Percentiles rank a stretch among this genome's conserved stretches.
phyloP scores from a whole-genome alignment of 2,888 invertebrate genomes.

The Lapara coniferarum region DNA sequence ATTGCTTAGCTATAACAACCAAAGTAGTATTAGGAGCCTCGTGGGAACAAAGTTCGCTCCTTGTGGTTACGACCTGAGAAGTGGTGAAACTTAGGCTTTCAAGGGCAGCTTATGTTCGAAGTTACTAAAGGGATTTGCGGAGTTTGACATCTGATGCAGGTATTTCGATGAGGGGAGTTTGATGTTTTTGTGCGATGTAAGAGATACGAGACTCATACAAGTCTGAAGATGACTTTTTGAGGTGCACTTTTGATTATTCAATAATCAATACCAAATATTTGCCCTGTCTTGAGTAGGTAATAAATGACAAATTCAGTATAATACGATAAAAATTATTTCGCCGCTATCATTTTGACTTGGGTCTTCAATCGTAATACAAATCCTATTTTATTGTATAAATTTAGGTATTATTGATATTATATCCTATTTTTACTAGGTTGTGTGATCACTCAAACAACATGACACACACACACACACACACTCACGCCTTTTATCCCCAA shows the following conservation, averaged over 20 bases:
- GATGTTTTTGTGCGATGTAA: background rate
- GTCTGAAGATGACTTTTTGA: background rate
- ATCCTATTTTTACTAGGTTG: too few relatives aligned
- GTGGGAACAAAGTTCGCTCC: slow-evolving; percentile 1
- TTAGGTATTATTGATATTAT: too few relatives aligned
- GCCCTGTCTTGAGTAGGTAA: too few relatives aligned
- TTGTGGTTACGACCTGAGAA: slow-evolving; percentile 17
- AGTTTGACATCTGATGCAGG: slow-evolving; percentile 17
- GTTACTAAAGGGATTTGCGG: slow-evolving; percentile 14
- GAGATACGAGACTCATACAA: background rate
- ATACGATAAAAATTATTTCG: too few relatives aligned
- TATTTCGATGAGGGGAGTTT: background rate
- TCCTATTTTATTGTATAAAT: too few relatives aligned
- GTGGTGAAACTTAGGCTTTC: slow-evolving; percentile 8
- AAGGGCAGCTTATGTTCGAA: slow-evolving; percentile 16
- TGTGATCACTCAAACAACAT: too few relatives aligned
- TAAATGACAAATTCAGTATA: too few relatives aligned
- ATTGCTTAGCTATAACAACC: background rate
- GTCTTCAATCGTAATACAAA: too few relatives aligned
- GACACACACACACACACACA: too few relatives aligned
- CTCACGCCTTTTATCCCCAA: too few relatives aligned
- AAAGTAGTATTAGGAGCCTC: slow-evolving; percentile 4
- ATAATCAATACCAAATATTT: too few relatives aligned
- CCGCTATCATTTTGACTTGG: too few relatives aligned
- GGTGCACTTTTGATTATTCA: background rate